phyloP scores from a whole-genome alignment of 2,113 vertebrate genomes.

The Cyanistes caeruleus region DNA sequence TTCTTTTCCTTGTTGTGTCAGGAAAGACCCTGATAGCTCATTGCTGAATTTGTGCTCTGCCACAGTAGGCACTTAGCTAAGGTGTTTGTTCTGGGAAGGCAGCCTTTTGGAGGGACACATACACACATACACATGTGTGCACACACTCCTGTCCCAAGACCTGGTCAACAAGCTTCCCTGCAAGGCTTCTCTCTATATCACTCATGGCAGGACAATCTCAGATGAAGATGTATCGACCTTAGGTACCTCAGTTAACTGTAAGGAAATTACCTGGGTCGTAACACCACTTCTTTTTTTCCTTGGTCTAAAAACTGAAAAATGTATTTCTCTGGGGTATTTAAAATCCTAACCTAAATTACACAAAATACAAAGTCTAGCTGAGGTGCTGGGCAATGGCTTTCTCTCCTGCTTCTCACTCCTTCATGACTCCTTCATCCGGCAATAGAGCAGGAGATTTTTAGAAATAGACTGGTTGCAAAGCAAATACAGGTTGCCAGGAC shows the following conservation, averaged over 20 bases:
- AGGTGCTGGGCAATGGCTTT: background rate
- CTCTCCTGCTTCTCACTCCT: background rate
- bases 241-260: background rate
- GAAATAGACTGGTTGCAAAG: background rate
- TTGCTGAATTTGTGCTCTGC: background rate
- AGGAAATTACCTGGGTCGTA: background rate
- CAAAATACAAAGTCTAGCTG: background rate
- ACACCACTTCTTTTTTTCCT: background rate
- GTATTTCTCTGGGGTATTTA: background rate
- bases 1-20: background rate
- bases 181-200: background rate
- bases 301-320: background rate
- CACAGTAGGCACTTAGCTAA: background rate
- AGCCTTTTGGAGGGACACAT: background rate
- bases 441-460: background rate
- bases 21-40: background rate
- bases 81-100: background rate
- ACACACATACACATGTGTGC: fast-evolving
- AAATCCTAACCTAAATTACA: background rate
- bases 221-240: background rate
- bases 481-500: background rate
- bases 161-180: background rate
- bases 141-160: background rate
- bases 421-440: background rate
- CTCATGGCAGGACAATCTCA: background rate